phyloP scores from a whole-genome alignment of 2,888 invertebrate species.

The Catocala nupta region DNA sequence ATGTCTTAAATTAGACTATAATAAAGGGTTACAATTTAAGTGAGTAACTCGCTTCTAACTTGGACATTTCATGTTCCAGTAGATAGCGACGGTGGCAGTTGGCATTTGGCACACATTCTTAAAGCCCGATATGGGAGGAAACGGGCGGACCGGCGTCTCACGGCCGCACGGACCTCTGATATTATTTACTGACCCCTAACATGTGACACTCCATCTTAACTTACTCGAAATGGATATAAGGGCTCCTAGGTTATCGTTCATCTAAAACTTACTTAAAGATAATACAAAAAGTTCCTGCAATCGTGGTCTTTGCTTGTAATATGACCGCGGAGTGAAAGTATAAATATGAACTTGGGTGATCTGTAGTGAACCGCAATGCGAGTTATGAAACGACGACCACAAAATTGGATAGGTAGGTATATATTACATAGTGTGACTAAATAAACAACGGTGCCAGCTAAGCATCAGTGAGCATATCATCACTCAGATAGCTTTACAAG shows the following conservation, averaged over 20 bases:
- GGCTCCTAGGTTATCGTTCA: constrained; percentile 48
- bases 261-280: constrained; percentile 26
- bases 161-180: constrained; percentile 68
- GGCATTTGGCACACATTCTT: constrained; percentile 82
- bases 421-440: constrained; percentile 42
- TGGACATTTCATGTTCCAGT: constrained; percentile 36
- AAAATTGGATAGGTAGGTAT: constrained; percentile 57
- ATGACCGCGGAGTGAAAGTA: constrained; percentile 53
- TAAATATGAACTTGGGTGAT: constrained; percentile 52
- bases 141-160: constrained; percentile 72
- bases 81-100: constrained; percentile 70
- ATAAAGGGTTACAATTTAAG: constrained; percentile 8
- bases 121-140: constrained; percentile 77
- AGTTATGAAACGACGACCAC: constrained; percentile 57
- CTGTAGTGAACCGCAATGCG: constrained; percentile 56
- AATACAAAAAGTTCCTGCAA: constrained; percentile 21
- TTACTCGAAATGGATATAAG: constrained; percentile 57
- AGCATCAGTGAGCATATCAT: constrained; percentile 60
- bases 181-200: constrained; percentile 71
- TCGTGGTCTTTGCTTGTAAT: constrained; percentile 36
- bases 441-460: constrained; percentile 46
- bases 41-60: constrained; percentile 36
- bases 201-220: constrained; percentile 65
- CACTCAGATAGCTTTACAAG: constrained; percentile 57
- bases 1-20: not conserved